phyloP scores from a whole-genome alignment of 2,113 vertebrate species.

The Piliocolobus tephrosceles region DNA sequence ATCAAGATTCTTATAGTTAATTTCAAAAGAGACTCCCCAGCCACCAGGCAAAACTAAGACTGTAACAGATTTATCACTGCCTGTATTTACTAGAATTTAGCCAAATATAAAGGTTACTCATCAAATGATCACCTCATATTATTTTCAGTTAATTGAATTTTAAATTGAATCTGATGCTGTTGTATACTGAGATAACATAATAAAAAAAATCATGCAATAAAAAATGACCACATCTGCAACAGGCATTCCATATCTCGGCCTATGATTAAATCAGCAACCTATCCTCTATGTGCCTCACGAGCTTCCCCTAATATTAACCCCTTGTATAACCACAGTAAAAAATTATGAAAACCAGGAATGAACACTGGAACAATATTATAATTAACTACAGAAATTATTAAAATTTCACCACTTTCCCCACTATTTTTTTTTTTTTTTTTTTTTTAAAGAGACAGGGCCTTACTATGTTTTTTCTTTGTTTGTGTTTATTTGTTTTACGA shows the following conservation, averaged over 20 bases:
- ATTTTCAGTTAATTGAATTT: slow-evolving; percentile 1
- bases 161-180: neutral
- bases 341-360: neutral
- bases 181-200: neutral
- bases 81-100: neutral
- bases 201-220: neutral
- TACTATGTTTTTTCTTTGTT: too few relatives aligned
- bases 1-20: neutral
- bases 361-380: neutral
- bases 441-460: too few relatives aligned
- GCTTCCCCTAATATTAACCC: neutral
- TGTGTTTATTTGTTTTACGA: too few relatives aligned
- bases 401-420: neutral
- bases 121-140: neutral
- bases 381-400: neutral
- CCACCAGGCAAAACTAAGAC: neutral
- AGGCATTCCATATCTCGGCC: neutral
- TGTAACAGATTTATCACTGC: neutral
- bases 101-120: neutral
- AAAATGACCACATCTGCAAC: neutral
- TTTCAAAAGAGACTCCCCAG: neutral
- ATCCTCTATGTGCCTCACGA: neutral
- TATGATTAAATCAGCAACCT: neutral
- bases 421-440: neutral
- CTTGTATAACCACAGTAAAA: neutral